Evolutionary conservation across 2,888 invertebrate species (phyloP).

Genomic region (Nemapogon koenigi): DNA sequence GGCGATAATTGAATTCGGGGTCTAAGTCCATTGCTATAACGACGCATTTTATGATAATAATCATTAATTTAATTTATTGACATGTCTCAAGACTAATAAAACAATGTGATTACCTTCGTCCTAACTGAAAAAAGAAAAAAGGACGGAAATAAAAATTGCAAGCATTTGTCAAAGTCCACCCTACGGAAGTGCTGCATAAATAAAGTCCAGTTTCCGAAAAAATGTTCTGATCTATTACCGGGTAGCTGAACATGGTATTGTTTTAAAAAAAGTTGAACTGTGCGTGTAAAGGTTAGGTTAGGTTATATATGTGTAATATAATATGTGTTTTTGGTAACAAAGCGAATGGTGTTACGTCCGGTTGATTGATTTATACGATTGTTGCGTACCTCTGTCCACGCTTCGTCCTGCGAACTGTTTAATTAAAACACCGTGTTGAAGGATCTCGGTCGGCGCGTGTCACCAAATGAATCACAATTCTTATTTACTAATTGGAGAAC

Average conservation of each 20-base stretch:
- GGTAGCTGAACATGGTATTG: background rate
- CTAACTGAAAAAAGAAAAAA: constrained; percentile 20
- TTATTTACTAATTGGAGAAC: too few species aligned
- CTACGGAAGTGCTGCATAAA: constrained; percentile 57
- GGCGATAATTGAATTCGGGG: too few species aligned
- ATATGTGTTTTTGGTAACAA: constrained; percentile 3
- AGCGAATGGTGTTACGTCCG: constrained; percentile 6
- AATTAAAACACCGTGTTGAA: constrained; percentile 6
- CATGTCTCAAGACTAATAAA: constrained; percentile 12
- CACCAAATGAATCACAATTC: too few species aligned
- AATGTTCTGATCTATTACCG: constrained; percentile 4
- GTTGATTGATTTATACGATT: constrained; percentile 8
- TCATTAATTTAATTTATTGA: too few species aligned
- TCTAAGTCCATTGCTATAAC: too few species aligned
- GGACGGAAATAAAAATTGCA: constrained; percentile 47
- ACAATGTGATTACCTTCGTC: constrained; percentile 12
- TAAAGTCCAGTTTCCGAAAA: constrained; percentile 39
- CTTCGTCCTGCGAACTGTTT: constrained; percentile 3
- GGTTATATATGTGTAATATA: background rate
- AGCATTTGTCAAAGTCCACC: constrained; percentile 57
- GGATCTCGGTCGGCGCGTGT: background rate
- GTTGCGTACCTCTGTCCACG: constrained; percentile 5
- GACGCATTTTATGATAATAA: too few species aligned
- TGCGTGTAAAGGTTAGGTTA: too few species aligned
- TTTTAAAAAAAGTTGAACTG: too few species aligned